Evolutionary conservation across 2,113 vertebrate species (phyloP).

Genomic region (Ceyx margarethae): DNA sequence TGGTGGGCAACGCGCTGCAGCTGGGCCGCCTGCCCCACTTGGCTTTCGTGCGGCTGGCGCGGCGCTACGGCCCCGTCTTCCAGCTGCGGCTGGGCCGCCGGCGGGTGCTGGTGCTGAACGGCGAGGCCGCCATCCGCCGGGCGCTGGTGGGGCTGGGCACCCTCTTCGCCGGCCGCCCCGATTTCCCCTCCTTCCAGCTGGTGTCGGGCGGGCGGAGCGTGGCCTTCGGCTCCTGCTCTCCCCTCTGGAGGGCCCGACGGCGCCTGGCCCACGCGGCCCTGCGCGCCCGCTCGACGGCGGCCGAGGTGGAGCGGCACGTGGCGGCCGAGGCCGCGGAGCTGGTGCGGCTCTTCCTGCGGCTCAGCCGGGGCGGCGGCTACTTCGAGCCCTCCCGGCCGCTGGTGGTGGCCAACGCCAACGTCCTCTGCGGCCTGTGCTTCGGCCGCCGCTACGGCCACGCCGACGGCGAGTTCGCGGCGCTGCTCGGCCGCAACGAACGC

Average conservation of each 20-base stretch:
- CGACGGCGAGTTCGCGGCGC: conserved; percentile 79
- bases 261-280: conserved; percentile 80
- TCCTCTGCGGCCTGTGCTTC: conserved; percentile 86
- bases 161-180: conserved; percentile 84
- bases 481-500: conserved; percentile 74
- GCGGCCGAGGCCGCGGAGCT: conserved; percentile 78
- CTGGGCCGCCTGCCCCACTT: conserved; percentile 83
- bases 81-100: conserved; percentile 82
- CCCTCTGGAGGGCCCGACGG: conserved; percentile 80
- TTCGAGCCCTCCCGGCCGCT: conserved; percentile 77
- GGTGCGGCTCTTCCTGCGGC: conserved; percentile 70
- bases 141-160: conserved; percentile 78
- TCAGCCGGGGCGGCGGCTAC: conserved; percentile 62
- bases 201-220: conserved; percentile 84
- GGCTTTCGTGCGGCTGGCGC: conserved; percentile 73
- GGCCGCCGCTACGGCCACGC: conserved; percentile 81
- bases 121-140: conserved; percentile 76
- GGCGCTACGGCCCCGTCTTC: conserved; percentile 80
- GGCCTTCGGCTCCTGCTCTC: conserved; percentile 79
- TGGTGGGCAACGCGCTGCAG: conserved; percentile 85
- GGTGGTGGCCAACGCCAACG: conserved; percentile 81
- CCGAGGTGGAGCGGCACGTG: conserved; percentile 81
- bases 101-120: conserved; percentile 83
- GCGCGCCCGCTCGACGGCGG: conserved; percentile 78
- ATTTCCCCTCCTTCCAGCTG: conserved; percentile 82